Evolutionary conservation across 2,888 invertebrate species (phyloP), one percentile per base, ranked within the genome.

Genomic region (Acronicta psi): DNA sequence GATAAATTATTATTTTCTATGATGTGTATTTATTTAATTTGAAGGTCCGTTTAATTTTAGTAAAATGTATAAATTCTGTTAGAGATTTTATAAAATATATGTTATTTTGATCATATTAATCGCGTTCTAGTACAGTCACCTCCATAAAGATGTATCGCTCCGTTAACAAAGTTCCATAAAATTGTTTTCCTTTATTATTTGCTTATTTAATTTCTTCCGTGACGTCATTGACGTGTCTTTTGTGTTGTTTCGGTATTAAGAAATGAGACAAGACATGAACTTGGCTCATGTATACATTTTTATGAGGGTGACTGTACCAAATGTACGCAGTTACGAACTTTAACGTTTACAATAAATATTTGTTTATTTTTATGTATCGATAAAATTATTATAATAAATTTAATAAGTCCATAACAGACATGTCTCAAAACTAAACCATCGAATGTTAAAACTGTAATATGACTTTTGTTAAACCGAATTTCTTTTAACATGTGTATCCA

Each of bases 401-500:
- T 52, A 71, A 55, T 40, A 18, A 71, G 55, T 66, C 52, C 45
- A 41, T 59, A 65, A 69, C 55, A 56, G 31, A 53, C 43, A 68
- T 75, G 66, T 75, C 64, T 75, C 70, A 70, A 62, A 62, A 80
- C 59, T 69, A 73, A 77, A 77, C 73, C 76, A 81, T 72, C 72
- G 75, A 81, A 64, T 58, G 52, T 68, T 69, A 73, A 72, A 73
- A 77, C 46, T 71, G 68, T 83, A 81, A 81, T 77, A 59, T 61
- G 59, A 63, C 59, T 50, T 81, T 79, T 75, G 57, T 84, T 79
- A 85, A 89, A 83, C 85, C 83, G 85, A 86, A 85, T 87, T 86
- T 84, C 73, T 80, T n/a, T 83, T 86, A 86, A 88, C 82, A 81
- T 66, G 66, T 88, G 86, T 89, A 90, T 88, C 78, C 83, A 83